Evolutionary conservation across 2,113 vertebrate genomes (phyloP).

Genomic region (Megaceryle maxima): DNA sequence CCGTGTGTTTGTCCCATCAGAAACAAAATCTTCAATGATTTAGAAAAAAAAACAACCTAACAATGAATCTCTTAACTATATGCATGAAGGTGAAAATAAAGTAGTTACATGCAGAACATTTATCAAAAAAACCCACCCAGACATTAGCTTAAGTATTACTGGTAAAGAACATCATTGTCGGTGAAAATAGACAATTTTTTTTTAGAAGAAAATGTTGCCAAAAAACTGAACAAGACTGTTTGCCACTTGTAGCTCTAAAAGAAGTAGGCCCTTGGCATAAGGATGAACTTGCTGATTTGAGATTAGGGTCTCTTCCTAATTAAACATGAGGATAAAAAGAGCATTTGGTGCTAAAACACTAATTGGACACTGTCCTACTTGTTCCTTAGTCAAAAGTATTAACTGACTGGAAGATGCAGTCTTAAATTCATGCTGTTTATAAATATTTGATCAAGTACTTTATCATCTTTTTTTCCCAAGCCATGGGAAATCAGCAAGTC

Average conservation of each 20-base stretch:
- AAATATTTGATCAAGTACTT: constrained; percentile 24
- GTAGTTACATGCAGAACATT: background rate
- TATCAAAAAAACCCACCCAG: background rate
- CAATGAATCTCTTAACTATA: background rate
- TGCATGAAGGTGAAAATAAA: background rate
- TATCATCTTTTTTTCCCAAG: background rate
- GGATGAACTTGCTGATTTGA: background rate
- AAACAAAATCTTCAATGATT: background rate
- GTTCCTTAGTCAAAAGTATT: background rate
- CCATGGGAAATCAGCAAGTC: background rate
- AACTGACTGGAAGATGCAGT: background rate
- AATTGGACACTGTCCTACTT: accelerated
- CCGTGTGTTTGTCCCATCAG: background rate
- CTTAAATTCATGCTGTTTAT: background rate
- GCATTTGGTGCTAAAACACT: background rate
- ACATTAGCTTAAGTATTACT: background rate
- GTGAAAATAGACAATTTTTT: background rate
- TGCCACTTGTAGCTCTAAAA: background rate
- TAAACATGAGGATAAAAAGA: background rate
- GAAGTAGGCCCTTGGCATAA: background rate
- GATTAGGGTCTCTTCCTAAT: background rate
- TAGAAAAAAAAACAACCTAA: no score
- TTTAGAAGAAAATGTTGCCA: background rate
- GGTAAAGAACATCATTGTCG: background rate
- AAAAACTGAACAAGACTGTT: background rate